Evolutionary conservation across 2,888 invertebrate genomes (phyloP).

Genomic region (Galeruca laticollis): DNA sequence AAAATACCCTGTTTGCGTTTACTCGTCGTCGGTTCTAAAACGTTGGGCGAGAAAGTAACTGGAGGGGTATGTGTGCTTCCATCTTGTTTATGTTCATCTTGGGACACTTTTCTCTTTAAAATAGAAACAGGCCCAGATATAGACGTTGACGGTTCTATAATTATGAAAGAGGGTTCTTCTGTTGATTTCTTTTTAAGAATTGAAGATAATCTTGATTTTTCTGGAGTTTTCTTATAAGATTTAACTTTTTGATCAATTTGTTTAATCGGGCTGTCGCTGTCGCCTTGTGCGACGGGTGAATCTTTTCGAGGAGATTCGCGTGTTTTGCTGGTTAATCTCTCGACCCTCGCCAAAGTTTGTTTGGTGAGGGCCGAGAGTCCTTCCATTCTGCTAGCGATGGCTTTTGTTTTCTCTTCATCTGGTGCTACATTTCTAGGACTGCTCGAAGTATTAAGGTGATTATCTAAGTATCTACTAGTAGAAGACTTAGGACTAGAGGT

Average conservation of each 20-base stretch:
- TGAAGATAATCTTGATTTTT: conserved; percentile 63
- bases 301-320: conserved; percentile 53
- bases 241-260: conserved; percentile 37
- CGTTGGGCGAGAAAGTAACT: conserved; percentile 84
- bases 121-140: conserved; percentile 69
- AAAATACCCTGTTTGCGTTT: conserved; percentile 82
- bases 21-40: conserved; percentile 74
- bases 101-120: conserved; percentile 70
- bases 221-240: conserved; percentile 36
- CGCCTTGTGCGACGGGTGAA: conserved; percentile 35
- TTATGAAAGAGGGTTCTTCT: conserved; percentile 63
- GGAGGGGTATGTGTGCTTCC: conserved; percentile 72
- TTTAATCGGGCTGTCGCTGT: conserved; percentile 41
- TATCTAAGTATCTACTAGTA: conserved; percentile 35
- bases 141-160: conserved; percentile 43
- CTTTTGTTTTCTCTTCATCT: conserved; percentile 52
- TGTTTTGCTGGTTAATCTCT: conserved; percentile 70
- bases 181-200: conserved; percentile 78
- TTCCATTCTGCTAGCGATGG: conserved; percentile 72
- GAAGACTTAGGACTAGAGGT: conserved; percentile 51
- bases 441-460: conserved; percentile 13
- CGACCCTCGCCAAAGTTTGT: conserved; percentile 77
- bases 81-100: conserved; percentile 65
- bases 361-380: conserved; percentile 75
- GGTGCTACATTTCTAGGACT: conserved; percentile 37